These are phyloP conservation scores for Eremophila alpestris DNA, from an alignment of 2,797 vertebrate genomes.

Conservation along the genomic window DNA sequence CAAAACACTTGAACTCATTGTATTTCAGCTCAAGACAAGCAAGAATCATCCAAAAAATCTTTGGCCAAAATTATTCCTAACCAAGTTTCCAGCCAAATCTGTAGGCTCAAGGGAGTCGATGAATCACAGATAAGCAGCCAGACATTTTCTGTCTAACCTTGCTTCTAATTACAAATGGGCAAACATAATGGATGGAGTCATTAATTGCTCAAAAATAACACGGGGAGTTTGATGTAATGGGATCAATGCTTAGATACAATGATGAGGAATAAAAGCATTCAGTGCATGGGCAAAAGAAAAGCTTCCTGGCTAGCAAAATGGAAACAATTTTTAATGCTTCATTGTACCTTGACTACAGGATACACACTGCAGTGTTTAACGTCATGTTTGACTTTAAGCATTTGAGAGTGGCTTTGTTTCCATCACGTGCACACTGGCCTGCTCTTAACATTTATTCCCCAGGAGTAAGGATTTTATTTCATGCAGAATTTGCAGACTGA, in stretches of 20 bases:
- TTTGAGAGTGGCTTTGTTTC: background rate
- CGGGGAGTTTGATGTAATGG: background rate
- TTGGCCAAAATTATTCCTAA: conserved; percentile 34
- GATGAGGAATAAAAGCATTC: background rate
- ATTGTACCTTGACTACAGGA: background rate
- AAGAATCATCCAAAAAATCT: background rate
- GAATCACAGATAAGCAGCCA: conserved; percentile 12
- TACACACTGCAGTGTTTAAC: background rate
- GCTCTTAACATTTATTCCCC: conserved; percentile 40
- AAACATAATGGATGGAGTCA: conserved; percentile 12
- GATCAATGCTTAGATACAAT: background rate
- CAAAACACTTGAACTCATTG: background rate
- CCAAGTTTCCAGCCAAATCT: conserved; percentile 31
- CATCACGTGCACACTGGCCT: background rate
- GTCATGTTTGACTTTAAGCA: background rate
- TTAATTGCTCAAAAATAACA: conserved; percentile 30
- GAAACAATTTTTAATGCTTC: conserved; percentile 16
- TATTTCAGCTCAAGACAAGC: background rate
- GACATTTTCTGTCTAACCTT: background rate
- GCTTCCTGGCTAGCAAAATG: background rate
- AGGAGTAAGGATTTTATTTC: conserved; percentile 36
- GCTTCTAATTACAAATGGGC: conserved; percentile 23
- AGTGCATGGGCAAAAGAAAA: background rate
- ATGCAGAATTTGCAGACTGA: conserved; percentile 21
- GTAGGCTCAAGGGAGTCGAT: background rate